Evolutionary conservation across 2,888 invertebrate species (phyloP), one percentile per base, ranked within the genome.

Genomic region (Allygus modestus): DNA sequence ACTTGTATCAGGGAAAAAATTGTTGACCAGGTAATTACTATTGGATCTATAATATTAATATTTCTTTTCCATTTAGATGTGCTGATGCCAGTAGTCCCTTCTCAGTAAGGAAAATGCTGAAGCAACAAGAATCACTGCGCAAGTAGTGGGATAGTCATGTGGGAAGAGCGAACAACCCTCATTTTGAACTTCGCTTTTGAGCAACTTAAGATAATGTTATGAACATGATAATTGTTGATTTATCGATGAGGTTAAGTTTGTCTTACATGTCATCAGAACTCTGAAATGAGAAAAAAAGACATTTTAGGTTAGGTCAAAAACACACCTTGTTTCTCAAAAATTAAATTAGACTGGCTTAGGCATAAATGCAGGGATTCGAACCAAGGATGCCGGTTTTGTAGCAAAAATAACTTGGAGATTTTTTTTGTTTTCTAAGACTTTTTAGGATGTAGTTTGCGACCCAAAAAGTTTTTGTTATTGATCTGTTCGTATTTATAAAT

Each of bases 61-160:
- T 37, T 37, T 37, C 4, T 37, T n/a, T 37, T 37, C 37, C 15
- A 23, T 51, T 0, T 37, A 79, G 79, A 58, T 79, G 79, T 58
- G 79, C 79, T 31, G 79, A 79, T 17, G 79, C 58, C 7, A 79
- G 79, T 79, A 79, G 79, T 58, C 79, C 79, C 12, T 79, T 33
- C 58, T 58, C 58, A 0, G 79, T 79, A 20, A 51, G 79, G 17
- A 54, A 20, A 11, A 28, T 79, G 58, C n/a, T 79, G 54, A 31
- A 51, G 54, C 58, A 31, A 17, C 31, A 28, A 51, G 31, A 79
- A n/a, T 33, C 79, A 11, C 1, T 46, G 41, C 51, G 77, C 46
- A 41, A 77, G 77, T 43, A 77, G 51, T 51, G 17, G n/a, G n/a
- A n/a, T n/a, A n/a, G n/a, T n/a, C n/a, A 15, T 28, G 31, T 12